A percentile compares a stretch with the other conserved stretches of the same genome.
Conservation (phyloP, 2,888 invertebrate genomes). For the Drosophila rubida region DNA sequence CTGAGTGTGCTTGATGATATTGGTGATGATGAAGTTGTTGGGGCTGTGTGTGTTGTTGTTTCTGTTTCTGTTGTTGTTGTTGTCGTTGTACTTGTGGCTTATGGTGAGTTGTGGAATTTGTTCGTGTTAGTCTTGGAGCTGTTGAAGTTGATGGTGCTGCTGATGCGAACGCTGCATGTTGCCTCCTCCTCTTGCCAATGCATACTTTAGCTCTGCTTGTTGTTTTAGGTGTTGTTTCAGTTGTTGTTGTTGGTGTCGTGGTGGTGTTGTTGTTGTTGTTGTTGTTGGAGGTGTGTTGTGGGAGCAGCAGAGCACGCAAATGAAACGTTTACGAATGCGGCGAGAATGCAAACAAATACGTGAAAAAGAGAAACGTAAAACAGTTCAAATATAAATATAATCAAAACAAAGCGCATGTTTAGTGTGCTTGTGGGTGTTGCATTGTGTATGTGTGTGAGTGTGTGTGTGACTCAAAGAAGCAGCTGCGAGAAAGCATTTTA, state of each 20-base stretch:
- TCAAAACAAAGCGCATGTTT: conserved; percentile 39
- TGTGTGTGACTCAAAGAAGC: conserved; percentile 32
- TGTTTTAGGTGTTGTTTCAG: conserved; percentile 24
- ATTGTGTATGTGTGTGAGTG: not conserved
- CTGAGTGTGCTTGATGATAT: conserved; percentile 5
- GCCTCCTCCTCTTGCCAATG: conserved; percentile 49
- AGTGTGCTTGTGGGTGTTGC: not conserved
- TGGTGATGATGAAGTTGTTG: conserved; percentile 16
- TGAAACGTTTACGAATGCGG: conserved; percentile 60
- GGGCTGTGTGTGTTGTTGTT: conserved; percentile 10
- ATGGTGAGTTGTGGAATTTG: conserved; percentile 3
- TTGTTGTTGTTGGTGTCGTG: conserved; percentile 20
- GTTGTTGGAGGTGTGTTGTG: conserved; percentile 24
- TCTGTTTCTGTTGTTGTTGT: not conserved
- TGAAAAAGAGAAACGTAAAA: conserved; percentile 53
- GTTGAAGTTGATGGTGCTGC: not conserved
- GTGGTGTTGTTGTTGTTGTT: not conserved
- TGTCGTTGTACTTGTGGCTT: not conserved
- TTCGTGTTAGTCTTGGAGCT: conserved; percentile 25
- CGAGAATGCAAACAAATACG: conserved; percentile 59
- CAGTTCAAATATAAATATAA: conserved; percentile 43
- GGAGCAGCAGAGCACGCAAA: conserved; percentile 36
- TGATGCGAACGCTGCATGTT: conserved; percentile 37
- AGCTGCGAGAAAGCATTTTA: conserved; percentile 48
- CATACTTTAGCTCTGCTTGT: conserved; percentile 44